A percentile compares a stretch with the other conserved stretches of the same genome.
These are phyloP conservation scores for Stichopus chloronotus DNA, from an alignment of 35 echinoderm and acorn worm species.

Conservation along the genomic window DNA sequence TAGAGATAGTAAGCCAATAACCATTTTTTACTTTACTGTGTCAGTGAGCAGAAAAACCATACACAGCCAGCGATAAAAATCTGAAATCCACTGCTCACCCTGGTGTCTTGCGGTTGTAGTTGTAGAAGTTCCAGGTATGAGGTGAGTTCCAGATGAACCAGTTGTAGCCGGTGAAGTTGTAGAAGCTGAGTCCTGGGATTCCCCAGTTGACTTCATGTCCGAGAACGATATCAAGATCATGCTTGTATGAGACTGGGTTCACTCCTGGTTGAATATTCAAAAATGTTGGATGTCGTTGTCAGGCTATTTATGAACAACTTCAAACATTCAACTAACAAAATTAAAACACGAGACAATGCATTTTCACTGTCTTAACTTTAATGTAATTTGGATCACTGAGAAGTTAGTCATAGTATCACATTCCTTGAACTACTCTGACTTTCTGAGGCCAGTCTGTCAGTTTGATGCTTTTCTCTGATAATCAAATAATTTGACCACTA, in stretches of 20 bases:
- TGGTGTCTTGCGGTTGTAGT: conserved; percentile 84
- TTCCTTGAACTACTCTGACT: too few relatives aligned
- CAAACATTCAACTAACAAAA: neutral
- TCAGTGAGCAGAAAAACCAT: too few relatives aligned
- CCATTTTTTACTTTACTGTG: too few relatives aligned
- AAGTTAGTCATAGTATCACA: too few relatives aligned
- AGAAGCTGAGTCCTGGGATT: conserved; percentile 78
- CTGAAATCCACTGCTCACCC: conserved; percentile 52
- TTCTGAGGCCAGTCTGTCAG: too few relatives aligned
- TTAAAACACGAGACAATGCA: neutral
- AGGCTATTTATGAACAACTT: neutral
- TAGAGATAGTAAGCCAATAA: too few relatives aligned
- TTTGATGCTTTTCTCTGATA: too few relatives aligned
- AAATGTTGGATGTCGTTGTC: neutral
- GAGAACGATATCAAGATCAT: conserved; percentile 71
- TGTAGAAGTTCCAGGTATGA: conserved; percentile 94
- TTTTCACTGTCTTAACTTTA: neutral
- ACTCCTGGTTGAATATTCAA: conserved; percentile 58
- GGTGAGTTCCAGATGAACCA: conserved; percentile 97
- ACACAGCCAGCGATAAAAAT: too few relatives aligned
- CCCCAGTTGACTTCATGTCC: conserved; percentile 98
- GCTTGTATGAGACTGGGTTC: conserved; percentile 44
- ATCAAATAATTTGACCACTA: too few relatives aligned
- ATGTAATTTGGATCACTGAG: neutral
- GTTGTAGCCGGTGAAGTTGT: conserved; percentile 87